Evolutionary conservation across 2,797 vertebrate genomes (phyloP).

Genomic region (Poeciliopsis gracilis): DNA sequence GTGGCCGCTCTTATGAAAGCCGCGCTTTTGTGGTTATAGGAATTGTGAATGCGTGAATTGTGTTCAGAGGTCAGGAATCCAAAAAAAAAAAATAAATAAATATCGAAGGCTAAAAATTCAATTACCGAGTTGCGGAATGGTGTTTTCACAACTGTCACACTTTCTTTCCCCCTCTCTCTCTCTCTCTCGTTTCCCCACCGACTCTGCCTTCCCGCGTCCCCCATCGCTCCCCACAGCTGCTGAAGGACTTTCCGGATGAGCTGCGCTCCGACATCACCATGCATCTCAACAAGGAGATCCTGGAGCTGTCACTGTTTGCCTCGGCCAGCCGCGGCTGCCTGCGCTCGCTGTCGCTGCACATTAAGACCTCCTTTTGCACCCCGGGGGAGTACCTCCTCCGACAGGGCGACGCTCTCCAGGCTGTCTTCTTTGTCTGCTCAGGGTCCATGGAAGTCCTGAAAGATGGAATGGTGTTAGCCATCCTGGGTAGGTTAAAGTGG

Average conservation of each 20-base stretch:
- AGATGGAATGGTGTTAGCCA: slow-evolving; percentile 94
- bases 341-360: slow-evolving; percentile 96
- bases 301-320: slow-evolving; percentile 94
- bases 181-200: not conserved
- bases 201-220: not conserved
- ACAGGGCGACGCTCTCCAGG: slow-evolving; percentile 95
- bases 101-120: slow-evolving; percentile 21
- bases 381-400: slow-evolving; percentile 96
- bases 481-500: slow-evolving; percentile 86
- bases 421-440: slow-evolving; percentile 97
- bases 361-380: slow-evolving; percentile 98
- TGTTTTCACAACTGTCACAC: slow-evolving; percentile 38
- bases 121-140: slow-evolving; percentile 33
- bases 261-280: slow-evolving; percentile 97
- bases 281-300: slow-evolving; percentile 98
- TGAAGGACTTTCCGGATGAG: slow-evolving; percentile 98
- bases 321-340: slow-evolving; percentile 96
- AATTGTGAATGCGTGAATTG: not conserved
- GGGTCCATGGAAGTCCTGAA: slow-evolving; percentile 99
- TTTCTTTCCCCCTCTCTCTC: slow-evolving; percentile 7
- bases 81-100: not conserved
- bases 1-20: not conserved
- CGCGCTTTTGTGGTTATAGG: not conserved
- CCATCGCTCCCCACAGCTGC: slow-evolving; percentile 80
- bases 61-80: not conserved